Evolutionary conservation across 2,888 invertebrate species (phyloP), one percentile per base, ranked within the genome.

Genomic region (Cephus rjabovi): DNA sequence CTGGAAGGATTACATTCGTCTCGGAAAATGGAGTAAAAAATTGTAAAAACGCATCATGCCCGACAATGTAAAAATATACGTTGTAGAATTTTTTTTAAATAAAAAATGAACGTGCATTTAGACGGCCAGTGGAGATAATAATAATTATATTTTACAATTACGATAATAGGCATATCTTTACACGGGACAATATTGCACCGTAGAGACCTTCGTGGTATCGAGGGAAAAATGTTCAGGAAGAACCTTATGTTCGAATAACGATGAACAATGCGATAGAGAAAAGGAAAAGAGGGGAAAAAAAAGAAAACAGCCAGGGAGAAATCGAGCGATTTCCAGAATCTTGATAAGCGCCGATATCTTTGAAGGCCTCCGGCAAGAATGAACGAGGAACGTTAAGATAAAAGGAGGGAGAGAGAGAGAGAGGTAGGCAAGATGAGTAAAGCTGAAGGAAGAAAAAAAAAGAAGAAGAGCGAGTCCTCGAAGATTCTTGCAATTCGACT

Each of bases 371-470:
- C 74, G 31, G 74, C 76, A 74, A n/a, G 40, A 68, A 73, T 71
- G 23, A 75, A 74, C 15, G 70, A 75, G 68, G 35, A 79, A 77
- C 23, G 75, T 4, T 34, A 76, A 73, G 69, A 35, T 34, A 74
- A 37, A 34, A 34, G 34, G 75, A 33, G 37, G 12, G 15, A 4
- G 76, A 69, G 78, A 33, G 71, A 40, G 40, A 40, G 77, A 71
- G 78, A n/a, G 73, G 78, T 71, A 78, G 76, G 40, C 9, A 76
- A 74, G 77, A 79, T 37, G 71, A 79, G 78, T 71, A 74, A 79
- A 71, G 76, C 37, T 75, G 69, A 71, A 75, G 68, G 30, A 12
- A 74, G 34, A 77, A 73, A 77, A 68, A 68, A 68, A 69, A 75
- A 76, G 34, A 35, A 74, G 75, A 75, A 35, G n/a, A 74, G 75